Base-by-base conservation (phyloP, 2,113 vertebrate species). In the Oxygymnocypris stewartii region DNA sequence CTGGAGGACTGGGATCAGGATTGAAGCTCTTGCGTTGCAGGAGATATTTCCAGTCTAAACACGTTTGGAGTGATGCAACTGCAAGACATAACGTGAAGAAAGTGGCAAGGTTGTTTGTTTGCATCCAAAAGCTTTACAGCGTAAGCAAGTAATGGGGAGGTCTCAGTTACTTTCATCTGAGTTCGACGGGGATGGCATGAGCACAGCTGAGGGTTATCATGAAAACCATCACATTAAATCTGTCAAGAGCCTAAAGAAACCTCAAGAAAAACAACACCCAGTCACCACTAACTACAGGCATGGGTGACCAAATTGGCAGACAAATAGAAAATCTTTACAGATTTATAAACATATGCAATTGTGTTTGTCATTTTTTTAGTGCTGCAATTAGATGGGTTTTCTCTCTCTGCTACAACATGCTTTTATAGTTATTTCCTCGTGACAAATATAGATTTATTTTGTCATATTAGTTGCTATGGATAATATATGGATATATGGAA, bases 1-100 rank as follows among this genome's bases (percentile, higher is more conserved):
- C 63, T 44, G 79, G 40, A 82, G 79, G 79, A 77, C 71, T 59
- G 78, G 44, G 47, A 67, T 44, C 51, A 76, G 84, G 79, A 40
- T 77, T 80, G 35, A 78, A 83, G 59, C 75, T 65, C 79, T 82
- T 23, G 47, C 31, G 25, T 69, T 44, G 69, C 51, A 40, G 54
- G 77, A 65, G 31, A 77, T 67, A 63, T 59, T 83, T 35, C 37
- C 54, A n/a, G 25, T 71, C 44, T 67, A 85, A 85, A 84, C 49
- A 78, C 44, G 82, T 74, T 75, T 74, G 23, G 57, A 77, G 74
- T 88, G 87, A 88, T 88, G 87, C 84, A 88, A 88, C 84, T 20
- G 20, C 16, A 10, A 82, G 87, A 79, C 79, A 88, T 59, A 78
- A 74, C 42, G 47, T 44, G 79, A 88, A 42, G 75, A 87, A 79